Evolutionary conservation across 2,113 vertebrate genomes (phyloP).

Genomic region (Chloroceryle aenea): DNA sequence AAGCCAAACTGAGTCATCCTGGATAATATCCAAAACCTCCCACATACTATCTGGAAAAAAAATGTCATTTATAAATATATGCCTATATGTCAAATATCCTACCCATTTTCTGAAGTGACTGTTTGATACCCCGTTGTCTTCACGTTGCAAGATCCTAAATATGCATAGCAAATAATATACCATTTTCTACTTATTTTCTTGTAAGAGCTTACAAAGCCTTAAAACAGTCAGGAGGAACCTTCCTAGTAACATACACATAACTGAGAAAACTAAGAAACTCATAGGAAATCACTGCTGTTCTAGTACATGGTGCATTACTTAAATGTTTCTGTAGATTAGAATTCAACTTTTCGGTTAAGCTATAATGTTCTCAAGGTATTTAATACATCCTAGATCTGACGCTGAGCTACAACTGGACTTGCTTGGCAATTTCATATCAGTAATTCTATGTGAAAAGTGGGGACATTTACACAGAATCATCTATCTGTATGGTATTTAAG

Average conservation of each 20-base stretch:
- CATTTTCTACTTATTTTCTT: neutral
- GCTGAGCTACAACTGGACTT: neutral
- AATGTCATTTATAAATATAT: neutral
- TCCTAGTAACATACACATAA: neutral
- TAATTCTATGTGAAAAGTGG: neutral
- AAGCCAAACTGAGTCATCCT: conserved; percentile 56
- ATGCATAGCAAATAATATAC: neutral
- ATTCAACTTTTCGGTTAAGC: neutral
- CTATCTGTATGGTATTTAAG: neutral
- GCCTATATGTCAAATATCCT: neutral
- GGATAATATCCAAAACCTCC: conserved; percentile 17
- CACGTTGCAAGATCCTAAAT: neutral
- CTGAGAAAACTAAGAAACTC: neutral
- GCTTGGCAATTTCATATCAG: neutral
- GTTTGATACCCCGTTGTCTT: neutral
- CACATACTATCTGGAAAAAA: conserved; percentile 15
- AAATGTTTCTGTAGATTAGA: neutral
- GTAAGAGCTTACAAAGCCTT: neutral
- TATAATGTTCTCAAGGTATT: neutral
- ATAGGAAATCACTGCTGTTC: neutral
- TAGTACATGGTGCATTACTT: neutral
- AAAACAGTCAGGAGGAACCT: neutral
- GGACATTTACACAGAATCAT: neutral
- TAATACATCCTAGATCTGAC: neutral
- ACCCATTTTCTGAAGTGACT: neutral